phyloP scores from a whole-genome alignment of 2,888 invertebrate species.

The Acanthosepion esculentum region DNA sequence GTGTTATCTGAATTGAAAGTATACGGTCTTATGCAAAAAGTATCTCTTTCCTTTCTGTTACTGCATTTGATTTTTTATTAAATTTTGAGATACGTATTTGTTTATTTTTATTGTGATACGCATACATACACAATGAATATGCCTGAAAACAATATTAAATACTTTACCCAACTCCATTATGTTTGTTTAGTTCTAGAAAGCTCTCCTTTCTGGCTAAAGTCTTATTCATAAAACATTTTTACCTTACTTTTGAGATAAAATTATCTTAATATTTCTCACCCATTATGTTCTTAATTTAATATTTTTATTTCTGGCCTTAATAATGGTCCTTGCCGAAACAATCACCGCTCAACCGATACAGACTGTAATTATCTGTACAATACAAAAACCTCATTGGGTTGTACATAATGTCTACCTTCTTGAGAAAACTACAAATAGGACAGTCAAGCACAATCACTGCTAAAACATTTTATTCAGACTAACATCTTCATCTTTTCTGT shows the following conservation, averaged over 20 bases:
- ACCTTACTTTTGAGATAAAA: background rate
- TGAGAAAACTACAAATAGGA: background rate
- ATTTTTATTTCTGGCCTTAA: background rate
- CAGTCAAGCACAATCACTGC: background rate
- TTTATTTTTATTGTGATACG: too few species aligned
- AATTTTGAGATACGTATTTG: too few species aligned
- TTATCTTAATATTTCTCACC: background rate
- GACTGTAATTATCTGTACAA: background rate
- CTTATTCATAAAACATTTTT: background rate
- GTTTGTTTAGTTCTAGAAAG: background rate
- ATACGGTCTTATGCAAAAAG: too few species aligned
- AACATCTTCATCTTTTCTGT: background rate
- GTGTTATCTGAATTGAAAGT: too few species aligned
- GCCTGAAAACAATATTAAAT: background rate
- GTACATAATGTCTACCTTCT: background rate
- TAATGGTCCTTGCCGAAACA: background rate
- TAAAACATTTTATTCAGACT: background rate
- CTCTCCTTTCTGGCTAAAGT: background rate
- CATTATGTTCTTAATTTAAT: constrained; percentile 17
- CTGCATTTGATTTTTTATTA: too few species aligned
- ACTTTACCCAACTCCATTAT: background rate
- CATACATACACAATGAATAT: background rate
- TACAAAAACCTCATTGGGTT: background rate
- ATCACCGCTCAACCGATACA: background rate
- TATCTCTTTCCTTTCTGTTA: too few species aligned